Conservation (phyloP, 2,113 vertebrate genomes). For the Halcyon malimbica region DNA sequence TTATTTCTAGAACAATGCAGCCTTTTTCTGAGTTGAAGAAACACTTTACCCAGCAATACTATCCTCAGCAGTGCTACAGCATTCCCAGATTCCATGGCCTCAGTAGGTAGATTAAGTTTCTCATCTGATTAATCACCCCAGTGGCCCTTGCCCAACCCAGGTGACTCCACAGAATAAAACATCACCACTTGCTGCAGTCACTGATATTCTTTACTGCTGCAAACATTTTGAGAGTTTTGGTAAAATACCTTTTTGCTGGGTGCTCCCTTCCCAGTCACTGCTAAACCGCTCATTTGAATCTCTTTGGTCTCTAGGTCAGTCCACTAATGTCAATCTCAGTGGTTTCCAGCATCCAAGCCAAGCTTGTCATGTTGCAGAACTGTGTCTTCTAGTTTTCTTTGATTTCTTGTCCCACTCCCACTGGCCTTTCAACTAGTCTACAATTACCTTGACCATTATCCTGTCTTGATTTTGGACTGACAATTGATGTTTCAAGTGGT, state of each 20-base stretch:
- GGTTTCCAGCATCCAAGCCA: not conserved
- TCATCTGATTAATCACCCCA: conserved; percentile 7
- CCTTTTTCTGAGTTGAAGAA: conserved; percentile 44
- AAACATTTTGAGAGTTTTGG: not conserved
- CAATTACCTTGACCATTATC: not conserved
- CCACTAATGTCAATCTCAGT: not conserved
- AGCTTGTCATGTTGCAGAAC: not conserved
- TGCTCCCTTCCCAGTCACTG: not conserved
- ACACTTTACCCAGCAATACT: conserved; percentile 21
- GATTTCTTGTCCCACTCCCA: not conserved
- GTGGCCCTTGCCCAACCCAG: not conserved
- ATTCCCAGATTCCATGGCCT: not conserved
- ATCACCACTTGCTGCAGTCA: not conserved
- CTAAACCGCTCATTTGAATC: not conserved
- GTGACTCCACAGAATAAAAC: not conserved
- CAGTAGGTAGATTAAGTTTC: conserved; percentile 38
- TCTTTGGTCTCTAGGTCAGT: not conserved
- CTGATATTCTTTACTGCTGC: not conserved
- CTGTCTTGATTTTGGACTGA: not conserved
- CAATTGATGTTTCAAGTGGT: not conserved
- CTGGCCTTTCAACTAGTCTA: not conserved
- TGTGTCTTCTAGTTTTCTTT: not conserved
- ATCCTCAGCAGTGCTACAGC: not conserved
- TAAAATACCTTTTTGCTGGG: not conserved
- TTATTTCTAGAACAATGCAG: conserved; percentile 50